Evolutionary conservation across 1,140 invertebrate species (phyloP).

Genomic region (Eriosoma lanigerum): DNA sequence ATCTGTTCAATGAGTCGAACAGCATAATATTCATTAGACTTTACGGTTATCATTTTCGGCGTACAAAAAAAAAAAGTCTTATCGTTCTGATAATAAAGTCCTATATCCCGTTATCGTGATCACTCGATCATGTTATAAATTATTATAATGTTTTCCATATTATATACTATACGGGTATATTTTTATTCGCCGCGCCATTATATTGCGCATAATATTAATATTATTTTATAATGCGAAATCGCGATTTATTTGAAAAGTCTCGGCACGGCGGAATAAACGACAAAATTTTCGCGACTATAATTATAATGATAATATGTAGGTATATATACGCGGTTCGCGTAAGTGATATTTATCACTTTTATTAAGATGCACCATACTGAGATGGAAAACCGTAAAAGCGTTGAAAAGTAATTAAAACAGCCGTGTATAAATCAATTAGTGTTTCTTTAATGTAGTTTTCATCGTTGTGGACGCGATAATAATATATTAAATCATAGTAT

Average conservation of each 20-base stretch:
- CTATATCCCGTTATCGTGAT: too few relatives aligned
- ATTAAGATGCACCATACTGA: slow-evolving; percentile 48
- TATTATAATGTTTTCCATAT: too few relatives aligned
- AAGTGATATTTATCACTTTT: slow-evolving; percentile 51
- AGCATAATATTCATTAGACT: too few relatives aligned
- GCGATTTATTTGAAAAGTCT: neutral
- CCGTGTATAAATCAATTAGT: slow-evolving; percentile 51
- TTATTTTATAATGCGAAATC: too few relatives aligned
- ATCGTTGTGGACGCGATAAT: neutral
- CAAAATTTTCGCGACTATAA: neutral
- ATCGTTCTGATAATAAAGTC: too few relatives aligned
- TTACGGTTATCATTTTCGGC: too few relatives aligned
- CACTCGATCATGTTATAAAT: too few relatives aligned
- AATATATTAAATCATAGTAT: slow-evolving; percentile 11
- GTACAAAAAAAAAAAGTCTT: too few relatives aligned
- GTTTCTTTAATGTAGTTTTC: slow-evolving; percentile 43
- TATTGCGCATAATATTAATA: neutral
- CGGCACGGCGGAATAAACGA: neutral
- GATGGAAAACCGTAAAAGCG: slow-evolving; percentile 36
- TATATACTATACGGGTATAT: neutral
- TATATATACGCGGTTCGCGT: neutral
- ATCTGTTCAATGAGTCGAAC: too few relatives aligned
- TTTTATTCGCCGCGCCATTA: neutral
- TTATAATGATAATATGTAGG: too few relatives aligned
- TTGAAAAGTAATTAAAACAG: slow-evolving; percentile 45